Conservation (phyloP, 1,140 invertebrate genomes). For the Teleogryllus occipitalis region DNA sequence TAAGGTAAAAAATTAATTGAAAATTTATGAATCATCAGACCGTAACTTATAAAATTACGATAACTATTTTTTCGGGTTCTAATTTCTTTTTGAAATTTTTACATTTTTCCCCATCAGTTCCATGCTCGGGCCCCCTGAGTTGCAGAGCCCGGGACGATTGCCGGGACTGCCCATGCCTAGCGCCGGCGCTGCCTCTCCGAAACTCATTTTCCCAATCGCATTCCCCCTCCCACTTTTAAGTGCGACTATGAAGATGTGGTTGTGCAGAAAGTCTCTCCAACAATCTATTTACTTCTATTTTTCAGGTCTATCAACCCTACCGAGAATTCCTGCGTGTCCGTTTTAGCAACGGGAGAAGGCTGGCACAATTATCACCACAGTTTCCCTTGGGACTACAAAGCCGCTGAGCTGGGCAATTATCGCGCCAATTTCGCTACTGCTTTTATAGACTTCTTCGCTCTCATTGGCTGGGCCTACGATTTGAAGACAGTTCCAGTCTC, state of each 20-base stretch:
- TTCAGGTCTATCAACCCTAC: slow-evolving; percentile 53
- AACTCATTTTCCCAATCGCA: neutral
- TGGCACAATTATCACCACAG: slow-evolving; percentile 78
- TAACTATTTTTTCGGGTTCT: no score
- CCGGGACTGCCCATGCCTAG: neutral
- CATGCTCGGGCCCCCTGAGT: no score
- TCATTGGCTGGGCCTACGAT: no score
- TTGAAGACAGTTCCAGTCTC: no score
- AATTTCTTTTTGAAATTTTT: no score
- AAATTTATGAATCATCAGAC: no score
- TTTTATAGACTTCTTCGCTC: no score
- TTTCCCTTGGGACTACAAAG: slow-evolving; percentile 49
- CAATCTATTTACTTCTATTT: slow-evolving; percentile 24
- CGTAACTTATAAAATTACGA: no score
- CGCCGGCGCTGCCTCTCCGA: neutral
- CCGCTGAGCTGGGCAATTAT: slow-evolving; percentile 36
- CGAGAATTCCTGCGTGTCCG: slow-evolving; percentile 51
- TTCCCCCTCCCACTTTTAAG: rapidly evolving
- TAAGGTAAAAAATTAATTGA: no score
- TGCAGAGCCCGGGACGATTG: neutral
- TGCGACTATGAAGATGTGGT: neutral
- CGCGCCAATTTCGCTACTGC: no score
- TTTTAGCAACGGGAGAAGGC: slow-evolving; percentile 51
- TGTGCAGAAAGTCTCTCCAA: neutral
- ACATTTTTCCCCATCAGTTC: no score